A percentile compares a stretch with the other conserved stretches of the same genome.
phyloP scores from a whole-genome alignment of 2,797 vertebrate genomes.

The Acipenser transmontanus region DNA sequence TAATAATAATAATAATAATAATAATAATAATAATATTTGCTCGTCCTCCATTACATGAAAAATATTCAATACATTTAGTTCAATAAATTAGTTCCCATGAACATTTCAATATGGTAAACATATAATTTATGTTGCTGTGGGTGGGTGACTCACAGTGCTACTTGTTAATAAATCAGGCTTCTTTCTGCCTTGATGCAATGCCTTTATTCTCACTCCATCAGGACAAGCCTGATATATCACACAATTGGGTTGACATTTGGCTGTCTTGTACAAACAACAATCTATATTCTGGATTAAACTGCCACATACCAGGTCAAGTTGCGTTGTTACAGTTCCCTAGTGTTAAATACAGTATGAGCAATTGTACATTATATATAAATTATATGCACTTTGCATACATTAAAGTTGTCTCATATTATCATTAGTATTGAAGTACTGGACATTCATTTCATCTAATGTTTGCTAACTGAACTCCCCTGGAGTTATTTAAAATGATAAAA shows the following conservation, averaged over 20 bases:
- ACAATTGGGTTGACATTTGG: slow-evolving; percentile 13
- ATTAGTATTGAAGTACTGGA: too few species aligned
- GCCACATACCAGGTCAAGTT: neutral
- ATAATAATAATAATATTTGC: too few species aligned
- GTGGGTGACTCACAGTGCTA: slow-evolving; percentile 17
- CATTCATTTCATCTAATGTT: too few species aligned
- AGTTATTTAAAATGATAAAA: too few species aligned
- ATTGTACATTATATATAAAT: too few species aligned
- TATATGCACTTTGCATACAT: too few species aligned
- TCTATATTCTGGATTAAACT: slow-evolving; percentile 6
- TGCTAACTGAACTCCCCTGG: too few species aligned
- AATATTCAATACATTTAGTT: neutral
- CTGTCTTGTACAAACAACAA: slow-evolving; percentile 10
- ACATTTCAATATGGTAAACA: slow-evolving; percentile 1
- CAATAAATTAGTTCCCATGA: slow-evolving; percentile 12
- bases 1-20: too few species aligned
- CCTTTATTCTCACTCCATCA: neutral
- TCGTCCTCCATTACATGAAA: too few species aligned
- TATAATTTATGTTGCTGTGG: slow-evolving; percentile 9
- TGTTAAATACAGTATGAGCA: too few species aligned
- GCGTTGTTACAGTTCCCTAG: too few species aligned
- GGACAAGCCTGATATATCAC: slow-evolving; percentile 9
- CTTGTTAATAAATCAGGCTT: slow-evolving; percentile 18
- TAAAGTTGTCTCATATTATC: too few species aligned
- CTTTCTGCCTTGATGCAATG: slow-evolving; percentile 10